Evolutionary conservation across 2,113 vertebrate genomes (phyloP), one percentile per base, ranked within the genome.

Genomic region (Siniperca knerii): DNA sequence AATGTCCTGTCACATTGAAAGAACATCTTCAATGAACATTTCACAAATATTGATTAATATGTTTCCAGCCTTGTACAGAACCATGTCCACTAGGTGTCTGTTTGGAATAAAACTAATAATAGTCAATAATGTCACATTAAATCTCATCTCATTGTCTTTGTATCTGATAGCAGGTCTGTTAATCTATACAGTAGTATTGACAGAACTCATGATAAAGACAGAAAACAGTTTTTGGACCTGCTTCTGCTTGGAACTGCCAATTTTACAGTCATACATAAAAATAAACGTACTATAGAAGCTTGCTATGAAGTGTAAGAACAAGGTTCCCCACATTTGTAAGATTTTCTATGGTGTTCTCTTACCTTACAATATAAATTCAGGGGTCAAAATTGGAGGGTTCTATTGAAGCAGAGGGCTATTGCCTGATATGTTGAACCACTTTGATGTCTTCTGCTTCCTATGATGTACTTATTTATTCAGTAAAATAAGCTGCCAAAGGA

Each of bases 381-480:
- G 10, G n/a, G 73, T 66, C n/a, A 81, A 61, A 46, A 29, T 46
- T n/a, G 54, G 40, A 58, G 23, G 25, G 42, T 77, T 87, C 37
- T 83, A 69, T 70, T 75, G 66, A 83, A 75, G 75, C 72, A 82
- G 68, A 77, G 62, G 9, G 75, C 44, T 83, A 21, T 81, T 77
- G 73, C 75, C 44, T 84, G 61, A 60, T 81, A 87, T 78, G 75
- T 57, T 85, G 74, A 81, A 66, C 40, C 52, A 83, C 82, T 83
- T 85, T 76, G 75, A 87, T 82, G 61, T 73, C 29, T 86, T 6
- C 35, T 70, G 69, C 62, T 79, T 81, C 76, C 73, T 73, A 74
- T 54, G 58, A 85, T 87, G 71, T 73, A 50, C 69, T 86, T 91
- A 90, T 89, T 88, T 89, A 82, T 90, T 84, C 72, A 83, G 72